A percentile compares a stretch with the other conserved stretches of the same genome.
These are phyloP conservation scores for Macrobrachium rosenbergii DNA, from an alignment of 1,140 invertebrate genomes.

Conservation along the genomic window DNA sequence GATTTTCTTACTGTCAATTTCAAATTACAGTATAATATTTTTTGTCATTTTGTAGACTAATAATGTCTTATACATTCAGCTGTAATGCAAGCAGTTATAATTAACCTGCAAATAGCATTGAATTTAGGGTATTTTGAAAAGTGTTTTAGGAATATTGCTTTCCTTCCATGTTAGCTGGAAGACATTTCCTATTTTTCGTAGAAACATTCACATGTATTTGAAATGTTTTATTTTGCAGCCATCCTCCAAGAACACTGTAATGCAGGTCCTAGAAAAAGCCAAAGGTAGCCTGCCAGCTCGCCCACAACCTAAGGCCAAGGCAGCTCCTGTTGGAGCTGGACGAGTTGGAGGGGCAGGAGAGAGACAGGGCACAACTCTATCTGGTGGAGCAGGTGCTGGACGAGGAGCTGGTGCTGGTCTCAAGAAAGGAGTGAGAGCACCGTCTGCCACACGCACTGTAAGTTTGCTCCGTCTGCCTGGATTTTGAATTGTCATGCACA, in stretches of 20 bases:
- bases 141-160: too few relatives aligned
- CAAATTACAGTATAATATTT: too few relatives aligned
- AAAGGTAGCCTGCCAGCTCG: constrained; percentile 87
- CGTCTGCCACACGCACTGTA: constrained; percentile 53
- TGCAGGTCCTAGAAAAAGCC: constrained; percentile 87
- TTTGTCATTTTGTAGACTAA: too few relatives aligned
- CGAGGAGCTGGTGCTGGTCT: constrained; percentile 15
- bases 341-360: constrained; percentile 47
- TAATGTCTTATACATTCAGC: too few relatives aligned
- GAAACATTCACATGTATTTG: background rate
- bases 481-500: background rate
- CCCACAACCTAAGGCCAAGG: constrained; percentile 73
- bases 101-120: too few relatives aligned
- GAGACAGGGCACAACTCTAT: constrained; percentile 44
- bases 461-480: background rate
- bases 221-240: constrained; percentile 73
- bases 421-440: constrained; percentile 42
- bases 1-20: too few relatives aligned
- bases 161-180: background rate
- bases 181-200: background rate
- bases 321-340: constrained; percentile 46
- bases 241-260: constrained; percentile 84
- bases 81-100: too few relatives aligned
- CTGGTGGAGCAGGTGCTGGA: constrained; percentile 29
- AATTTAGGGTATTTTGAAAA: too few relatives aligned